Base-by-base conservation (phyloP, 2,888 invertebrate genomes). In the Epinotia demarniana region DNA sequence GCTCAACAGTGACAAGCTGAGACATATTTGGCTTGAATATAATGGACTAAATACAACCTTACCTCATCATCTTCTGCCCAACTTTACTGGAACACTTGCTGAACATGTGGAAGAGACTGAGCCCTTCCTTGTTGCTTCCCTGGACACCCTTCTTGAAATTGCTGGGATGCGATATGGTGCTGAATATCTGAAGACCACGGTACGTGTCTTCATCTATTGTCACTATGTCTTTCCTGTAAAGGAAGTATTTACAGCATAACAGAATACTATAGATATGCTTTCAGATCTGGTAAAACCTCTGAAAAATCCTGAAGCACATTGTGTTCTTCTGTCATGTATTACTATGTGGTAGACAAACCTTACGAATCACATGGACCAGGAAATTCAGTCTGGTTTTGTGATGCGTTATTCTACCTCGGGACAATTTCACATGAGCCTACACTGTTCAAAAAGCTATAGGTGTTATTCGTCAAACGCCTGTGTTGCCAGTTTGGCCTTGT, bases 171-270 rank as follows among this genome's bases (percentile, higher is more conserved):
- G 95, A 93, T 70, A 95, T 95, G 3, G 95, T 93, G 78, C 96
- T 95, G 87, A 98, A 97, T 79, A 98, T 96, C 87, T 97, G 96
- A 58, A 98, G 91, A 0, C 97, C 96, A 75, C 95, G 95, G 87
- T 96, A 97, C 0, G 96, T 96, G 79, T 96, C 96, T 55, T 95
- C 95, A 88, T 97, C 97, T 77, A 97, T 94, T 79, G 95, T 95
- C 19, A 97, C 95, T 81, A 96, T 94, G 83, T 97, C 95, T 68
- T 95, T 93, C 77, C 97, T 97, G 62, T 19, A 39, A 58, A 16
- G n/a, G 3, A 58, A n/a, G 49, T 43, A 27, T 64, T 12, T 23
- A n/a, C 23, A 60, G 2, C 39, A 39, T 39, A 39, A 9, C 8
- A 39, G 8, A 9, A 9, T 39, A 39, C 12, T 73, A 64, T 27